Percentiles rank a stretch among this genome's conserved stretches.
These are phyloP conservation scores for Rhinogobio ventralis DNA, from an alignment of 2,797 vertebrate genomes.

Conservation along the genomic window DNA sequence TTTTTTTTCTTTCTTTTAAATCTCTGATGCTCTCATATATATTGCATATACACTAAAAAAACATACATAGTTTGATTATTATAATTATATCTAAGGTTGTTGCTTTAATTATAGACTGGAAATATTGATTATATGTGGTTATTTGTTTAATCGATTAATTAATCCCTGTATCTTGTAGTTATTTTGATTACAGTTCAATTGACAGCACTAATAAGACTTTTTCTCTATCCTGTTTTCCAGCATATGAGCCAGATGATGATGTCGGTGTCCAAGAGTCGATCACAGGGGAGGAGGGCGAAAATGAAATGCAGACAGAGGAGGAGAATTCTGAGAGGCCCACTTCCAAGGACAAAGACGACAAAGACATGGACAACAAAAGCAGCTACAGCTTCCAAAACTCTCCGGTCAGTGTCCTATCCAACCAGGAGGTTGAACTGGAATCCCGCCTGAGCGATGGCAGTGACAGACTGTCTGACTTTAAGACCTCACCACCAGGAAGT, in stretches of 20 bases:
- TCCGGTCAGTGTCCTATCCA: slow-evolving; percentile 91
- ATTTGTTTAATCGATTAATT: neutral
- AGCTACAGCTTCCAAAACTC: slow-evolving; percentile 96
- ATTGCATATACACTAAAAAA: neutral
- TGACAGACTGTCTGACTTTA: slow-evolving; percentile 92
- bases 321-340: slow-evolving; percentile 89
- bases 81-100: neutral
- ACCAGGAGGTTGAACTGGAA: slow-evolving; percentile 92
- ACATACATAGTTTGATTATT: neutral
- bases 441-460: slow-evolving; percentile 93
- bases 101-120: neutral
- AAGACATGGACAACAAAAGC: slow-evolving; percentile 89
- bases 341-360: slow-evolving; percentile 89
- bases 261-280: slow-evolving; percentile 82
- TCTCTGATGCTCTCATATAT: neutral
- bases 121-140: neutral
- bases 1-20: neutral
- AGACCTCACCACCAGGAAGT: slow-evolving; percentile 86
- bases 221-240: slow-evolving; percentile 70
- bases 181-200: neutral
- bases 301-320: slow-evolving; percentile 86
- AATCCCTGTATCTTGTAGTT: neutral
- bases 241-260: slow-evolving; percentile 94
- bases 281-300: slow-evolving; percentile 89
- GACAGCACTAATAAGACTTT: neutral